phyloP scores from a whole-genome alignment of 2,888 invertebrate species.

The Leptodirus hochenwartii region DNA sequence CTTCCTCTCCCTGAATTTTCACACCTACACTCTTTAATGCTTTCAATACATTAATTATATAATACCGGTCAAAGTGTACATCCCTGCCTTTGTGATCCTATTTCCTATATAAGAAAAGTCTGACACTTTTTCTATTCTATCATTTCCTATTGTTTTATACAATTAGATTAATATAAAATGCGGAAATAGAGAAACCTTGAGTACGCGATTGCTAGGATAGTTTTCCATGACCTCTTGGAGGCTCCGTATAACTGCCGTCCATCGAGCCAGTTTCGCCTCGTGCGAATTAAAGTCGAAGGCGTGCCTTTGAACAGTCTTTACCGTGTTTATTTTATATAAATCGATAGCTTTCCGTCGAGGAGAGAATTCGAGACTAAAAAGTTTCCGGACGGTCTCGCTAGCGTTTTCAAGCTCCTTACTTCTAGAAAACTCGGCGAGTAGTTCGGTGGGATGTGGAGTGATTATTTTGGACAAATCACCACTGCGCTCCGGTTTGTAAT shows the following conservation, averaged over 20 bases:
- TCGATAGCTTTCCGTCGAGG: constrained; percentile 33
- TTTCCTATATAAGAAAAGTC: too few relatives aligned
- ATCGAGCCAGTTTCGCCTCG: constrained; percentile 55
- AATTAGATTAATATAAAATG: too few relatives aligned
- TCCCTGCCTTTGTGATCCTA: too few relatives aligned
- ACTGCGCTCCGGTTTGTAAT: constrained; percentile 44
- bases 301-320: constrained; percentile 48
- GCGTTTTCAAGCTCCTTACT: constrained; percentile 54
- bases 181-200: too few relatives aligned
- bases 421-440: constrained; percentile 30
- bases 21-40: too few relatives aligned
- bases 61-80: too few relatives aligned
- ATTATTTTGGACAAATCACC: constrained; percentile 47
- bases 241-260: constrained; percentile 55
- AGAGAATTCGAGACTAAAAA: constrained; percentile 53
- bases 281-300: constrained; percentile 46
- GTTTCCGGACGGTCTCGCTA: constrained; percentile 45
- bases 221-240: constrained; percentile 43
- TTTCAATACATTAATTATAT: too few relatives aligned
- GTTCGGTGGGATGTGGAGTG: constrained; percentile 29
- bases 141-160: too few relatives aligned
- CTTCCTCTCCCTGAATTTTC: too few relatives aligned
- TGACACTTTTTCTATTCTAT: too few relatives aligned
- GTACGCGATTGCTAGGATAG: constrained; percentile 33
- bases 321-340: constrained; percentile 33